Percentiles rank a stretch among this genome's conserved stretches.
These are phyloP conservation scores for Drosophila incognita DNA, from an alignment of 2,888 invertebrate genomes.

Conservation along the genomic window DNA sequence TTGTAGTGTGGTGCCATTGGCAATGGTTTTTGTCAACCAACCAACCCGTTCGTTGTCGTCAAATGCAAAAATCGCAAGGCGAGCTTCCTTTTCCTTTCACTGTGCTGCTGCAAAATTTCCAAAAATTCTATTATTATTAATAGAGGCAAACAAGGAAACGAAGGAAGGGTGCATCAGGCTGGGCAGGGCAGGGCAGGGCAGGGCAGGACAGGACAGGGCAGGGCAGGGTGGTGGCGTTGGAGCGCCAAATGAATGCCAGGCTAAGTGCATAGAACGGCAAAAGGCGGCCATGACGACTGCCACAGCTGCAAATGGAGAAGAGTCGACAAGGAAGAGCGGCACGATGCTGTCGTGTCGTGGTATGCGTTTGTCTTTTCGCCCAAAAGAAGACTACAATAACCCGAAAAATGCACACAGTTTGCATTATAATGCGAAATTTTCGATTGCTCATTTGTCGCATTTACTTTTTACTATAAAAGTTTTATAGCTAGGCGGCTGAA, in stretches of 20 bases:
- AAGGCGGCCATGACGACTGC: constrained; percentile 69
- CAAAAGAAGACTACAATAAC: constrained; percentile 70
- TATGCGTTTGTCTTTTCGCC: constrained; percentile 70
- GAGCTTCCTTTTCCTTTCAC: constrained; percentile 73
- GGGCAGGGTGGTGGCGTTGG: background rate
- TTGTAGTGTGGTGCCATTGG: constrained; percentile 25
- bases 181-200: background rate
- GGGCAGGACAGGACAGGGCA: background rate
- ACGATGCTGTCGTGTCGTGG: constrained; percentile 43
- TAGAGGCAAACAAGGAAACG: constrained; percentile 47
- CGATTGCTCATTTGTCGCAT: constrained; percentile 83
- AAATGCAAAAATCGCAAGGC: constrained; percentile 75
- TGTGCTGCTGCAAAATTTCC: constrained; percentile 67
- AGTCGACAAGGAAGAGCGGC: constrained; percentile 20
- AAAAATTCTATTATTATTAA: constrained; percentile 80
- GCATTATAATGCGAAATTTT: constrained; percentile 82
- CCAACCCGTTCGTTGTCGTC: constrained; percentile 68
- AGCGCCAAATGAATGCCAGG: constrained; percentile 52
- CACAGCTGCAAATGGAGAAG: constrained; percentile 17
- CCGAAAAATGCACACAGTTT: constrained; percentile 80
- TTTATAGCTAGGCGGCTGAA: constrained; percentile 63
- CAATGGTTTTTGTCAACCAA: constrained; percentile 40
- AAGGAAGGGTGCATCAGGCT: background rate
- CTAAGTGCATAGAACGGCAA: constrained; percentile 25
- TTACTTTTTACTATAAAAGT: constrained; percentile 79